These are phyloP conservation scores for Polypterus senegalus DNA, from an alignment of 2,113 vertebrate species.

Conservation along the genomic window DNA sequence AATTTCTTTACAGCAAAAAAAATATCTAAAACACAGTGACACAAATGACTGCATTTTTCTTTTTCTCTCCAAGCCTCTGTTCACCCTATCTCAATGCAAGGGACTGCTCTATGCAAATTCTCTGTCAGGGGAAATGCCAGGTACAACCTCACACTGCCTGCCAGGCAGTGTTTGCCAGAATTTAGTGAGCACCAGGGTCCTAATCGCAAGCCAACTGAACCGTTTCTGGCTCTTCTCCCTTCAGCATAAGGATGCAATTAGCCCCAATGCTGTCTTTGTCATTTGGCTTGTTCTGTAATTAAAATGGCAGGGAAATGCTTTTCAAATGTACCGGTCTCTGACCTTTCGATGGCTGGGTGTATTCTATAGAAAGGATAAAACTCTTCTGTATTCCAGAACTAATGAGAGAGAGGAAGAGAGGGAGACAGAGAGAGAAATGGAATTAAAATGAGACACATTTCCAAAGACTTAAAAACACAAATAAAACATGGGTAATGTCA, in stretches of 20 bases:
- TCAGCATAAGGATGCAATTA: constrained; percentile 6
- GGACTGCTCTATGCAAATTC: constrained; percentile 24
- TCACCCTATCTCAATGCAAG: constrained; percentile 38
- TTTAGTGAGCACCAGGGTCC: background rate
- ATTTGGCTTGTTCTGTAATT: constrained; percentile 7
- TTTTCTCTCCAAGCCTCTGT: constrained; percentile 17
- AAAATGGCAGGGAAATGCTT: constrained; percentile 2
- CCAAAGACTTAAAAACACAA: no score
- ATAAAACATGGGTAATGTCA: no score
- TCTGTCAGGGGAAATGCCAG: background rate
- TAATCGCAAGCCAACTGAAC: background rate
- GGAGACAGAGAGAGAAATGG: constrained; percentile 25
- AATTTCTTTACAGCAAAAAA: no score
- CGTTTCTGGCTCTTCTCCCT: background rate
- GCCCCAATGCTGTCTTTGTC: constrained; percentile 4
- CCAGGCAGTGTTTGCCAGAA: background rate
- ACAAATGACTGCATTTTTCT: constrained; percentile 23
- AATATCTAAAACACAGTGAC: no score
- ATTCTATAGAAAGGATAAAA: constrained; percentile 3
- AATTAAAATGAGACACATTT: no score
- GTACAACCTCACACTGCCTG: background rate
- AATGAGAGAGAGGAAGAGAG: constrained; percentile 14
- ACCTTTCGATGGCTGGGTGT: constrained; percentile 10
- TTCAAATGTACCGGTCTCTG: constrained; percentile 5
- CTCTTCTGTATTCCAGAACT: background rate